A percentile compares a stretch with the other conserved stretches of the same genome.
These are phyloP conservation scores for Ischnura elegans DNA, from an alignment of 2,888 invertebrate genomes.

Conservation along the genomic window DNA sequence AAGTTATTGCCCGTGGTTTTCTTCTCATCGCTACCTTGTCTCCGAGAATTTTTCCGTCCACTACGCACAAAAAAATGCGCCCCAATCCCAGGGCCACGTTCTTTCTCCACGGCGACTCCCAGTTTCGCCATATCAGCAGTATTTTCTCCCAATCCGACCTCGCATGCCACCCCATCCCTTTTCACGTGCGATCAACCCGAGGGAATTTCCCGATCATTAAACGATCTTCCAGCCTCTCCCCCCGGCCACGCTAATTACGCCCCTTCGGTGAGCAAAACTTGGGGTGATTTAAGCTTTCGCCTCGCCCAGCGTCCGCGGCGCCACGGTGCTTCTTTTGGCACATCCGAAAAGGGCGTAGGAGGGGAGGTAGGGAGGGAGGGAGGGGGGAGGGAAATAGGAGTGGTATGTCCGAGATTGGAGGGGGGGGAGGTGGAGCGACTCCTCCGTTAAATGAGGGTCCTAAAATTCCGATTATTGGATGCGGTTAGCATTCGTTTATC, in stretches of 20 bases:
- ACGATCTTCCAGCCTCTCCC: not conserved
- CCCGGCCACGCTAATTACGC: not conserved
- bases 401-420: too few relatives aligned
- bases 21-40: too few relatives aligned
- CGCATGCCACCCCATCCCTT: not conserved
- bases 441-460: slow-evolving; percentile 3
- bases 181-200: not conserved
- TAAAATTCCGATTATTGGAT: not conserved
- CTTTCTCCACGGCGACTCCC: not conserved
- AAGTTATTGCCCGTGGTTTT: too few relatives aligned
- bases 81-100: not conserved
- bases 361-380: not conserved
- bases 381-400: too few relatives aligned
- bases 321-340: not conserved
- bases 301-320: not conserved
- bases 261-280: not conserved
- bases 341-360: not conserved
- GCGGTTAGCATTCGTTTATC: slow-evolving; percentile 29
- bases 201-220: not conserved
- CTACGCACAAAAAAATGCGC: too few relatives aligned
- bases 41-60: too few relatives aligned
- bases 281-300: not conserved
- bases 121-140: not conserved
- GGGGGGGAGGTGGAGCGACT: not conserved
- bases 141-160: not conserved